Conservation (phyloP, 92 coral and sea anemone species). For the Parazoanthus atlanticus region DNA sequence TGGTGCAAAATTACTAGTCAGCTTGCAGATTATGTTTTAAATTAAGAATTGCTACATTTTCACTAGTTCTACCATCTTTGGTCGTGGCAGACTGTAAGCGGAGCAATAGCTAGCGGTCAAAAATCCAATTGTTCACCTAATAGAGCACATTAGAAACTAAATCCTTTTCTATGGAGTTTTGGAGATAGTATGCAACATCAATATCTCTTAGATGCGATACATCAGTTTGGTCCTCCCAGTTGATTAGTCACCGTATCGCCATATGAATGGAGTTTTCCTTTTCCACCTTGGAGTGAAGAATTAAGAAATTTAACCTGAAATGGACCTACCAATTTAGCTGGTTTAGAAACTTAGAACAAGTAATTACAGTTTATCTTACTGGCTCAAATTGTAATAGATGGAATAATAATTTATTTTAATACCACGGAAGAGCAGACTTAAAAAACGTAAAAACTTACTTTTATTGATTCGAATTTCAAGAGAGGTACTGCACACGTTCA, state of each 20-base stretch:
- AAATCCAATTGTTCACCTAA: conserved; percentile 46
- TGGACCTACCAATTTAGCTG: conserved; percentile 48
- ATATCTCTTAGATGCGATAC: conserved; percentile 60
- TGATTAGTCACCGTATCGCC: conserved; percentile 63
- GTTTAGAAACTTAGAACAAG: conserved; percentile 62
- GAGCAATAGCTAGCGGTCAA: conserved; percentile 49
- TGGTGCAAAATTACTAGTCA: neutral
- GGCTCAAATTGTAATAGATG: conserved; percentile 56
- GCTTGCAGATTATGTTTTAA: conserved; percentile 45
- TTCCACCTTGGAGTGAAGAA: conserved; percentile 41
- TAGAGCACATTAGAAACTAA: conserved; percentile 58
- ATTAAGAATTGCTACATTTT: conserved; percentile 62
- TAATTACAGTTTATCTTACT: conserved; percentile 48
- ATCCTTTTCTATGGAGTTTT: conserved; percentile 56
- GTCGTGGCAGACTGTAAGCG: conserved; percentile 58
- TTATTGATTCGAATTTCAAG: conserved; percentile 42
- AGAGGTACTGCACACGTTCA: conserved; percentile 57
- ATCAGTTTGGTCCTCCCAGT: conserved; percentile 63
- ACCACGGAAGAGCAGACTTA: neutral
- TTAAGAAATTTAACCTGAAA: conserved; percentile 16
- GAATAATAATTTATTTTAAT: conserved; percentile 30
- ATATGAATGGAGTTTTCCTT: conserved; percentile 76
- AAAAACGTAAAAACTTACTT: conserved; percentile 40
- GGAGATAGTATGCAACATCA: conserved; percentile 76
- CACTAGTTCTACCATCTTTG: conserved; percentile 66